phyloP scores from a whole-genome alignment of 1,140 invertebrate species.

The Papilio dardanus region DNA sequence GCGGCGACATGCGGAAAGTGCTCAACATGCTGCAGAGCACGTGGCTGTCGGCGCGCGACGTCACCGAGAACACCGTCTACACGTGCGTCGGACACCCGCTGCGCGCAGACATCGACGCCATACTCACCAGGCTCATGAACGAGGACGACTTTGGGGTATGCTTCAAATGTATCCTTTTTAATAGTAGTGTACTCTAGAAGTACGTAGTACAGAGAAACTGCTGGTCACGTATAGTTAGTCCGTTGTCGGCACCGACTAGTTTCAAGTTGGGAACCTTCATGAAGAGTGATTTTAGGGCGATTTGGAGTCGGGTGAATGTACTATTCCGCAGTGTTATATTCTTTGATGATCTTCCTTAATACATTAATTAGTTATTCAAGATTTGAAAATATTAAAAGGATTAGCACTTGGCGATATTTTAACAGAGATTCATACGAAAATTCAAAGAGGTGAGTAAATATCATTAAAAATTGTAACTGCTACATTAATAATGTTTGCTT shows the following conservation, averaged over 20 bases:
- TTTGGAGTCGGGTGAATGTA: no score
- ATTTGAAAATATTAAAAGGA: conserved; percentile 93
- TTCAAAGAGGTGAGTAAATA: conserved; percentile 90
- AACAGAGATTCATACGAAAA: conserved; percentile 92
- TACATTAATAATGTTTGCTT: no score
- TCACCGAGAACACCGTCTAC: conserved; percentile 97
- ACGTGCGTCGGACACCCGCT: conserved; percentile 98
- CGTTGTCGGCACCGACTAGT: background rate
- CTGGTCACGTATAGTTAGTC: background rate
- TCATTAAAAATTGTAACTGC: background rate
- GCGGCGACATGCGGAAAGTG: conserved; percentile 99
- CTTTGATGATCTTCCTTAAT: conserved; percentile 49
- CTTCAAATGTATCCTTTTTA: conserved; percentile 92
- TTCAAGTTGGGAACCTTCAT: background rate
- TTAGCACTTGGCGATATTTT: conserved; percentile 95
- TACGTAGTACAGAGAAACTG: no score
- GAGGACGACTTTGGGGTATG: conserved; percentile 90
- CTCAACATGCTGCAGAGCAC: conserved; percentile 98
- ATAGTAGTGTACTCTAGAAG: background rate
- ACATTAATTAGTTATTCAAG: conserved; percentile 87
- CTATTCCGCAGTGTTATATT: background rate
- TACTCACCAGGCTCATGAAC: conserved; percentile 95
- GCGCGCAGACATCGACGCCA: conserved; percentile 93
- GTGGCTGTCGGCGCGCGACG: conserved; percentile 92
- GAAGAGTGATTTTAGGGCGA: no score